phyloP scores from a whole-genome alignment of 2,113 vertebrate species.

The Nannobrachium achirus region DNA sequence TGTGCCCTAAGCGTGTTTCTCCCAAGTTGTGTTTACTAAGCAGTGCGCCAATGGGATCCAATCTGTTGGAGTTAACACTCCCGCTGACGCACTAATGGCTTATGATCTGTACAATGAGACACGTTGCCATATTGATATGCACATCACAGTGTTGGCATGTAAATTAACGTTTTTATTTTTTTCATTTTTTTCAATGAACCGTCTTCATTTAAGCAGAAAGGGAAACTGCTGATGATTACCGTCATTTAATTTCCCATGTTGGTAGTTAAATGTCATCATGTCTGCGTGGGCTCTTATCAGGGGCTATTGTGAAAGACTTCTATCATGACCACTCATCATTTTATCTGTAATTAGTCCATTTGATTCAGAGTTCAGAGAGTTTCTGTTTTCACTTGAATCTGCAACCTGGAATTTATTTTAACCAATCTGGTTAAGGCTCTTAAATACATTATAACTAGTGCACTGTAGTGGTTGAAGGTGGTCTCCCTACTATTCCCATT shows the following conservation, averaged over 20 bases:
- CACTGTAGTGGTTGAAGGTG: no score
- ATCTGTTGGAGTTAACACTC: constrained; percentile 49
- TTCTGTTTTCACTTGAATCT: no score
- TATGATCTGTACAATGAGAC: constrained; percentile 43
- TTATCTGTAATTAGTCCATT: neutral
- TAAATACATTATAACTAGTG: no score
- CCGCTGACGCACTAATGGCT: constrained; percentile 47
- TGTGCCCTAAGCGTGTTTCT: constrained; percentile 42
- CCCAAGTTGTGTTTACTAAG: constrained; percentile 62
- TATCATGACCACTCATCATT: neutral
- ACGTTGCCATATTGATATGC: neutral
- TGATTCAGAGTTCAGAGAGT: no score
- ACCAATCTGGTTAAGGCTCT: no score
- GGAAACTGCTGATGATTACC: neutral
- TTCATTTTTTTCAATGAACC: neutral
- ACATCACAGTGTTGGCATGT: neutral
- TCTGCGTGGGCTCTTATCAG: no score
- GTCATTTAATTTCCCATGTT: constrained; percentile 4
- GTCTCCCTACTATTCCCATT: no score
- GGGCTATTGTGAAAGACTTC: constrained; percentile 7
- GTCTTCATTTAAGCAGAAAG: constrained; percentile 21
- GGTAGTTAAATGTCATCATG: constrained; percentile 13
- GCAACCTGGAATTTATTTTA: no score
- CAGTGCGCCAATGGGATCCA: constrained; percentile 57
- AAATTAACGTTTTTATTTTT: neutral